These are phyloP conservation scores for Elegia similella DNA, from an alignment of 2,888 invertebrate genomes.

Conservation along the genomic window DNA sequence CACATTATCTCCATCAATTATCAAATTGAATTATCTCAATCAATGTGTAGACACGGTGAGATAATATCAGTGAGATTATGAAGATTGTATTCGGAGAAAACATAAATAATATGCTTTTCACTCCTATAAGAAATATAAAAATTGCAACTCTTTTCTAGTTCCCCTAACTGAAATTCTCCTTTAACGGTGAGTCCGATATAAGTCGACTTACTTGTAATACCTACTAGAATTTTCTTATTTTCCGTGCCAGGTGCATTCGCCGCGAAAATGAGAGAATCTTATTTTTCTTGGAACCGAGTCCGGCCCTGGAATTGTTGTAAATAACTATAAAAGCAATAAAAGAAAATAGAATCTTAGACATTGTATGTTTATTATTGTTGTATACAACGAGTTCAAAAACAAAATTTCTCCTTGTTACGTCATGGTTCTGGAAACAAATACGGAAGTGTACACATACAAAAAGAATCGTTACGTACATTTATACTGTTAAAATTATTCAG, in stretches of 20 bases:
- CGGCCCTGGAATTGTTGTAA: conserved; percentile 27
- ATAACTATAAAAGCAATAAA: conserved; percentile 15
- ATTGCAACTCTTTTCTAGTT: neutral
- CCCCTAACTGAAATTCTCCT: conserved; percentile 45
- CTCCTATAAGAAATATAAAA: neutral
- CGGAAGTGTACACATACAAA: neutral
- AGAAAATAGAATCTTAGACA: conserved; percentile 10
- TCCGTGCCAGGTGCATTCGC: conserved; percentile 47
- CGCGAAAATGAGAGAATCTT: conserved; percentile 49
- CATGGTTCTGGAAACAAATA: neutral
- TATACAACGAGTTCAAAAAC: neutral
- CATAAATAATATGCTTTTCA: neutral
- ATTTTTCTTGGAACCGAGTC: conserved; percentile 40
- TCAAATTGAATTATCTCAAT: too few species aligned
- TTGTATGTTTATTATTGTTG: neutral
- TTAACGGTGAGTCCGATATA: conserved; percentile 46
- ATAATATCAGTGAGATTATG: neutral
- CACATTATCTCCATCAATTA: too few species aligned
- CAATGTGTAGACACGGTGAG: too few species aligned
- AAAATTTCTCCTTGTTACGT: neutral
- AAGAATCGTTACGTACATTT: neutral
- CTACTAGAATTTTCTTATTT: conserved; percentile 53
- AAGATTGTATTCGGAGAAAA: neutral
- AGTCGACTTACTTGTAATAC: conserved; percentile 58
- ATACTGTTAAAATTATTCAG: neutral